Evolutionary conservation across 2,888 invertebrate genomes (phyloP).

Genomic region (Ptychoptera contaminata): DNA sequence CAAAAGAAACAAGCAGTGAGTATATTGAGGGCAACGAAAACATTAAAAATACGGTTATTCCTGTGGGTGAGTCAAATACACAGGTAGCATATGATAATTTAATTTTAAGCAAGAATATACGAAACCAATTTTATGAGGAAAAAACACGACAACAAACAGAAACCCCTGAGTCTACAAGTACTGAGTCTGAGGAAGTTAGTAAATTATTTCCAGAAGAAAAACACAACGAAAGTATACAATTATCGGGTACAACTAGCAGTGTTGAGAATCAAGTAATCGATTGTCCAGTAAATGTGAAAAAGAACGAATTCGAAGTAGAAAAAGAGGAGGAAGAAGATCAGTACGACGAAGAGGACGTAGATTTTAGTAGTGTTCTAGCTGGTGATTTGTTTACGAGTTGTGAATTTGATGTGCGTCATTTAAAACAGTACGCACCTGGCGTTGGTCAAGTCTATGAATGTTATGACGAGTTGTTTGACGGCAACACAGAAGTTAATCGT

Average conservation of each 20-base stretch:
- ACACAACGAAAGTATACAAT: slow-evolving; percentile 4
- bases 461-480: slow-evolving; percentile 27
- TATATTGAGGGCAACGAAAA: neutral
- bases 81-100: neutral
- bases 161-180: slow-evolving; percentile 8
- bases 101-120: neutral
- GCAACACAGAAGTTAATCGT: slow-evolving; percentile 11
- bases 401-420: slow-evolving; percentile 13
- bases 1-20: neutral
- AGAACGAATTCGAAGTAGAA: slow-evolving; percentile 2
- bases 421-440: slow-evolving; percentile 8
- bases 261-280: slow-evolving; percentile 6
- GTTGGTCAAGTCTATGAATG: slow-evolving; percentile 11
- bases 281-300: slow-evolving; percentile 10
- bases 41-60: neutral
- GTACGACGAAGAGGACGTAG: neutral
- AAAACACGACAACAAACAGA: slow-evolving; percentile 5
- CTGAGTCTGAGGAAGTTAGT: slow-evolving; percentile 11
- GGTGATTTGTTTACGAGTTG: slow-evolving; percentile 10
- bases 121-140: slow-evolving; percentile 17
- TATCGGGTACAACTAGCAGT: slow-evolving; percentile 8
- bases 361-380: neutral
- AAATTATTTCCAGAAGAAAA: slow-evolving; percentile 9
- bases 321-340: slow-evolving; percentile 3
- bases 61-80: neutral